These are phyloP conservation scores for Myotis yumanensis DNA, from an alignment of 2,113 vertebrate genomes.

Conservation along the genomic window DNA sequence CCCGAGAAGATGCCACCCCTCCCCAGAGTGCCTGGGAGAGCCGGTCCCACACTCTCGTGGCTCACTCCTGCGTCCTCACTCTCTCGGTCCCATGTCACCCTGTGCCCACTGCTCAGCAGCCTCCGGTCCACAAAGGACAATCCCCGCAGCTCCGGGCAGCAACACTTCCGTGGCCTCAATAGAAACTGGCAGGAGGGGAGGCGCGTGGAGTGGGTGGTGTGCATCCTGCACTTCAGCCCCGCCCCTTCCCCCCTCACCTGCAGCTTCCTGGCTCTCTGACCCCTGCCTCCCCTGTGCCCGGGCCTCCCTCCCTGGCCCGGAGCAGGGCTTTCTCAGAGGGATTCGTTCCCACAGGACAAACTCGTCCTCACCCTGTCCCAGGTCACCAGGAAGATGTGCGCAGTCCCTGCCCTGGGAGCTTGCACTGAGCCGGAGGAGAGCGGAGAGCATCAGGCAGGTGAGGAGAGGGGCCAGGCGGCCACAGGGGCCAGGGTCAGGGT, in stretches of 20 bases:
- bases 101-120: not conserved
- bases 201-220: accelerated
- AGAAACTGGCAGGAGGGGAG: not conserved
- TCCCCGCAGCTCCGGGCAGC: not conserved
- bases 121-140: not conserved
- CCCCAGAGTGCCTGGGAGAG: not conserved
- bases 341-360: not conserved
- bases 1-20: accelerated
- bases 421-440: not conserved
- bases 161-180: accelerated
- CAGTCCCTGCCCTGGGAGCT: not conserved
- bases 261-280: too few relatives aligned
- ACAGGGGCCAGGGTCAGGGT: accelerated
- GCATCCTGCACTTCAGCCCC: too few relatives aligned
- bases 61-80: accelerated
- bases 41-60: not conserved
- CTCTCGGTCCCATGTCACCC: accelerated
- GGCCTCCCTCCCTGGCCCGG: too few relatives aligned
- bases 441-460: not conserved
- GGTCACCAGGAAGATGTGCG: not conserved
- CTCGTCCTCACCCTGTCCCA: too few relatives aligned
- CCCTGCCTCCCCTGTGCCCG: accelerated
- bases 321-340: not conserved
- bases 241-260: too few relatives aligned
- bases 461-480: accelerated